These are phyloP conservation scores for Campylorhamphus procurvoides DNA, from an alignment of 2,113 vertebrate genomes.

Conservation along the genomic window DNA sequence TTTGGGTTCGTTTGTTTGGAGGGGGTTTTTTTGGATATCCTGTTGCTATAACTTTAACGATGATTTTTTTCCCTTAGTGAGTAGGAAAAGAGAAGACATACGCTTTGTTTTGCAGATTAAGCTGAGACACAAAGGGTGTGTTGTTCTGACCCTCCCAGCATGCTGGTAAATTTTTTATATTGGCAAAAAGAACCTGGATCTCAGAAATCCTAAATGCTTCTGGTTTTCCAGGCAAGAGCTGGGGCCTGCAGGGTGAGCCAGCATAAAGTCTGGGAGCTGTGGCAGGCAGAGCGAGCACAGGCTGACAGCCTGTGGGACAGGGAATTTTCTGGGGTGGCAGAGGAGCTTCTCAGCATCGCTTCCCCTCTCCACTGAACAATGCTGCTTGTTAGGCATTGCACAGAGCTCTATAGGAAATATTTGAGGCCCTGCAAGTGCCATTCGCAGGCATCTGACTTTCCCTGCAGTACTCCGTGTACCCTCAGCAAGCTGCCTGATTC, in stretches of 20 bases:
- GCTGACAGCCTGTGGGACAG: fast-evolving
- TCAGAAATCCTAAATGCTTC: neutral
- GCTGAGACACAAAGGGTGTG: neutral
- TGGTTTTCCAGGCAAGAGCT: neutral
- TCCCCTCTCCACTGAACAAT: neutral
- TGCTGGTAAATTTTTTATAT: neutral
- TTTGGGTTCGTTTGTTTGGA: neutral
- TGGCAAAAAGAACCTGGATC: neutral
- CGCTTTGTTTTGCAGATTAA: neutral
- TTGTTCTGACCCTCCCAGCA: neutral
- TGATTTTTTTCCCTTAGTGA: neutral
- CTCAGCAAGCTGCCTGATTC: fast-evolving
- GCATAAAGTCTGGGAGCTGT: neutral
- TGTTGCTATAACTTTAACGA: neutral
- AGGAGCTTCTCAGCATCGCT: neutral
- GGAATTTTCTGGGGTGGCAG: neutral
- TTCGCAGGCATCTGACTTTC: neutral
- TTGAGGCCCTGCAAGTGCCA: neutral
- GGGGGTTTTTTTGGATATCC: neutral
- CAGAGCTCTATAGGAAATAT: neutral
- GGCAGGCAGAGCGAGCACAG: fast-evolving
- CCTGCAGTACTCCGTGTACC: neutral
- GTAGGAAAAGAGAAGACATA: slow-evolving; percentile 1
- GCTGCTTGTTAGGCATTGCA: neutral
- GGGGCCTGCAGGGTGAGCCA: neutral